Evolutionary conservation across 2,888 invertebrate genomes (phyloP), one percentile per base, ranked within the genome.

Genomic region (Tubulanus polymorphus): DNA sequence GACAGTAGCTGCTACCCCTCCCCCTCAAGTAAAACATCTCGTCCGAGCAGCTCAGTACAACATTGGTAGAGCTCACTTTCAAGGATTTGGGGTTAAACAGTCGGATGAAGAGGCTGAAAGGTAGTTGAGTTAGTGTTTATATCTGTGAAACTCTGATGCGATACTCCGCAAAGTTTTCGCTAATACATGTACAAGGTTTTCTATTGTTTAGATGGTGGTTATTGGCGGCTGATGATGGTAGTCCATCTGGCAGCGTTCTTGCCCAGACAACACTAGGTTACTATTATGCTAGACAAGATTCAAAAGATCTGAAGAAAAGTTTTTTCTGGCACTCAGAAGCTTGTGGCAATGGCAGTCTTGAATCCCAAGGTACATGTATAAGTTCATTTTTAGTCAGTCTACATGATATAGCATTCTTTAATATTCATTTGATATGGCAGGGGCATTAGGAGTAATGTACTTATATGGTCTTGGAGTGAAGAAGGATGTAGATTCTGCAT

Each of bases 281-380:
- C 70, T 76, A 70, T 57, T 79, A 79, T 61, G 73, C 76, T 12
- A 53, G 71, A 18, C 61, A 66, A 3, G 68, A 70, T 5, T 56
- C 60, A 35, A 55, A 62, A 0, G 69, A 78, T 59, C 62, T 78
- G 15, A 65, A 73, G 27, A 73, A 75, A 54, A 73, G 77, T 18
- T 78, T 74, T 63, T 75, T 76, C 64, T 79, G 79, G 78, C 79
- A 79, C 55, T 73, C 73, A 8, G 75, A 79, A 57, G 79, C 79
- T 12, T 74, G 75, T 64, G 75, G 76, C 8, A 76, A 78, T 66
- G 79, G 79, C 15, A 75, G 72, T 55, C 61, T 79, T 6, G 79
- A 79, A 62, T 78, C 79, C n/a, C 77, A 77, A 70, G 79, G 79
- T 78, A 56, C 28, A n/a, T n/a, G 28, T 5, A n/a, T 18, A 8